A percentile compares a stretch with the other conserved stretches of the same genome.
These are phyloP conservation scores for Takifugu flavidus DNA, from an alignment of 2,113 vertebrate genomes.

Conservation along the genomic window DNA sequence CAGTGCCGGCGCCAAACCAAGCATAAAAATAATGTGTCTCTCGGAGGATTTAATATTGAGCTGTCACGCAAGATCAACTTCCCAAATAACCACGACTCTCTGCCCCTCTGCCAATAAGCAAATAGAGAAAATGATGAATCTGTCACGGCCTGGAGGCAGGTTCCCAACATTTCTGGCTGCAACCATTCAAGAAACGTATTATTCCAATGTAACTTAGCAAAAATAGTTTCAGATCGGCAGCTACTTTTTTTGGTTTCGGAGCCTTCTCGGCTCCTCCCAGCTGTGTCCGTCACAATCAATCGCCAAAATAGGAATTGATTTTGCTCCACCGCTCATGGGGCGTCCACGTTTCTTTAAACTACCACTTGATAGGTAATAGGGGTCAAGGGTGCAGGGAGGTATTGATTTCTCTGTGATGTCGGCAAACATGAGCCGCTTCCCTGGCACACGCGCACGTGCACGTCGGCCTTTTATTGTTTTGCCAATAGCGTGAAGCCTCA, in stretches of 20 bases:
- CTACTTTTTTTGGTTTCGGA: no score
- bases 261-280: no score
- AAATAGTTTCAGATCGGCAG: background rate
- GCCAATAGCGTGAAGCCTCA: constrained; percentile 36
- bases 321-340: background rate
- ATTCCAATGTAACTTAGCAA: constrained; percentile 18
- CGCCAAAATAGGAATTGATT: constrained; percentile 21
- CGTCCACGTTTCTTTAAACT: constrained; percentile 3
- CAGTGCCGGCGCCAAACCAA: constrained; percentile 2
- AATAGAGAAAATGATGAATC: constrained; percentile 33
- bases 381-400: constrained; percentile 11
- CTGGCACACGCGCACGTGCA: background rate
- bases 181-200: constrained; percentile 5
- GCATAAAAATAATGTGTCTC: constrained; percentile 27
- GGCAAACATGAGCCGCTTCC: constrained; percentile 1
- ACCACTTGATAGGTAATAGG: constrained; percentile 3
- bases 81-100: constrained; percentile 29
- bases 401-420: constrained; percentile 9
- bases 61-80: constrained; percentile 52
- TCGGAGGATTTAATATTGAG: constrained; percentile 51
- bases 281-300: background rate
- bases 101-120: constrained; percentile 33
- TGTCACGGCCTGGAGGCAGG: constrained; percentile 17
- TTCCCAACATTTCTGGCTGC: constrained; percentile 17
- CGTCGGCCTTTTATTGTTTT: constrained; percentile 28